phyloP scores from a whole-genome alignment of 2,113 vertebrate species.

The Cinclus mexicanus region DNA sequence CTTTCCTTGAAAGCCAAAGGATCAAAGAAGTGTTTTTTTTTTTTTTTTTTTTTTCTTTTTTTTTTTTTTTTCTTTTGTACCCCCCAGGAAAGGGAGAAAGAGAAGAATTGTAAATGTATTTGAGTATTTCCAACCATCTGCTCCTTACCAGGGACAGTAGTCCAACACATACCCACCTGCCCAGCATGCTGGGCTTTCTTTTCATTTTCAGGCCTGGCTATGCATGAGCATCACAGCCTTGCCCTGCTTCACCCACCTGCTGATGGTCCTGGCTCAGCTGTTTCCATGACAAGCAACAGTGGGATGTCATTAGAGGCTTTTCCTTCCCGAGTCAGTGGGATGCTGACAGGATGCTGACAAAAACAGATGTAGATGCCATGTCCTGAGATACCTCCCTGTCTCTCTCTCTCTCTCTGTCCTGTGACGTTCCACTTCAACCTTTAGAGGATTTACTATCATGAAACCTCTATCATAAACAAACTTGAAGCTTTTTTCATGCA shows the following conservation, averaged over 20 bases:
- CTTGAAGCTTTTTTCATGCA: background rate
- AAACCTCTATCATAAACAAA: background rate
- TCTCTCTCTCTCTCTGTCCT: background rate
- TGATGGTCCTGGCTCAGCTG: background rate
- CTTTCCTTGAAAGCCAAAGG: background rate
- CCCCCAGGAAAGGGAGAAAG: background rate
- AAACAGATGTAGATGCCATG: background rate
- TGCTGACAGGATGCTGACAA: background rate
- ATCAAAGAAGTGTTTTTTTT: background rate
- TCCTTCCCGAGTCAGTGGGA: background rate
- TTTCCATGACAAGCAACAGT: background rate
- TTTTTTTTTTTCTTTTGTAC: background rate
- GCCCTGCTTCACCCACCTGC: fast-evolving
- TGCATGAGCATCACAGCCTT: background rate
- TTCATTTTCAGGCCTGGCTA: background rate
- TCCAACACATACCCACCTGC: too few relatives aligned
- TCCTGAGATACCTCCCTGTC: background rate
- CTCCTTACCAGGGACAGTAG: background rate
- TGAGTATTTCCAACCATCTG: background rate
- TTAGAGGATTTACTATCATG: background rate
- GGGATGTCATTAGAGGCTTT: background rate
- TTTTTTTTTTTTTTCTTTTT: background rate
- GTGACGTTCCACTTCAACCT: background rate
- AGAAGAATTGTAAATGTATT: background rate
- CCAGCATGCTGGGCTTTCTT: background rate